phyloP scores from a whole-genome alignment of 2,113 vertebrate species.

The Bothrops jararaca region DNA sequence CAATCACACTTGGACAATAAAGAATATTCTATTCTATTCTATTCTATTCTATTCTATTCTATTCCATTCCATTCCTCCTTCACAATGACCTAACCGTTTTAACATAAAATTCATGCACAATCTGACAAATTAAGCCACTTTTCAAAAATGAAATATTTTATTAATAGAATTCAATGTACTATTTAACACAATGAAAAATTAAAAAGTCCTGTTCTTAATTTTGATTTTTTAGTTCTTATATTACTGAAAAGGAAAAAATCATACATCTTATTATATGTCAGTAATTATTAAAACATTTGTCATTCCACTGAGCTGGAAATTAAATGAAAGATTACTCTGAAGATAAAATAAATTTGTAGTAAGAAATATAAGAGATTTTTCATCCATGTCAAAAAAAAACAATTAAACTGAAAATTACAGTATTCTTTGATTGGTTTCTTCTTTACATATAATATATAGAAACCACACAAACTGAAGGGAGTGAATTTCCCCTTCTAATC shows the following conservation, averaged over 20 bases:
- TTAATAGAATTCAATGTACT: not conserved
- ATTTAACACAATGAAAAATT: not conserved
- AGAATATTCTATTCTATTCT: not conserved
- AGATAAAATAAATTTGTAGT: slow-evolving; percentile 11
- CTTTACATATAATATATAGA: not conserved
- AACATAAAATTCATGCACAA: not conserved
- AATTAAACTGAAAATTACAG: not conserved
- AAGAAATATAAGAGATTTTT: not conserved
- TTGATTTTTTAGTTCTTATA: not conserved
- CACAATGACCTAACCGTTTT: not conserved
- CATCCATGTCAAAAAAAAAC: not conserved
- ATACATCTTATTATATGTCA: not conserved
- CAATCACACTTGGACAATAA: not conserved
- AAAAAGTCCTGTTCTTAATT: slow-evolving; percentile 13
- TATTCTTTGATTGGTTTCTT: not conserved
- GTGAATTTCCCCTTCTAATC: not conserved
- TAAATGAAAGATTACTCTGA: slow-evolving; percentile 8
- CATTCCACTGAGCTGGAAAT: not conserved
- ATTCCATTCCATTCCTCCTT: fast-evolving
- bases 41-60: too few relatives aligned
- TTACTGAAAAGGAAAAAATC: not conserved
- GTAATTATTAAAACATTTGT: not conserved
- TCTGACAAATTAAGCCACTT: not conserved
- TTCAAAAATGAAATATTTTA: not conserved
- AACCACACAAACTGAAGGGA: not conserved